Evolutionary conservation across 2,888 invertebrate genomes (phyloP).

Genomic region (Luperina nickerlii): DNA sequence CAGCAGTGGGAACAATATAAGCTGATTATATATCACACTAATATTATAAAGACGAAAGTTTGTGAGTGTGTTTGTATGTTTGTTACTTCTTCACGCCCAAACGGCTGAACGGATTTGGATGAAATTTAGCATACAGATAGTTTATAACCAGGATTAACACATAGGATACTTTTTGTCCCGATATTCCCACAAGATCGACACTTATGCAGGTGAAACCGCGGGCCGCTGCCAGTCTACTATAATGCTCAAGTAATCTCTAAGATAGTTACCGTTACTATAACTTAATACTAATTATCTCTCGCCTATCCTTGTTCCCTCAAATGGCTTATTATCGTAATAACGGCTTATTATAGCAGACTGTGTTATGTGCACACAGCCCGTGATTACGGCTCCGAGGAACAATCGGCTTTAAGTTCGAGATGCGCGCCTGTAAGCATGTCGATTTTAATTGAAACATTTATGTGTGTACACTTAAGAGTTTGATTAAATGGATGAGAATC

Average conservation of each 20-base stretch:
- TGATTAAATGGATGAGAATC: constrained; percentile 7
- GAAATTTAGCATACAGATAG: too few relatives aligned
- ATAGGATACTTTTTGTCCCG: too few relatives aligned
- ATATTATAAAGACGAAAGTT: too few relatives aligned
- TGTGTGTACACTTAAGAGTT: constrained; percentile 8
- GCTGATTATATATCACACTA: too few relatives aligned
- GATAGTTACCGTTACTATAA: constrained; percentile 17
- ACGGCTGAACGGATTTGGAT: too few relatives aligned
- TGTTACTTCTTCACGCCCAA: too few relatives aligned
- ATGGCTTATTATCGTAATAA: constrained; percentile 41
- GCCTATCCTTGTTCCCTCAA: constrained; percentile 26
- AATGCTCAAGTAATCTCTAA: background rate
- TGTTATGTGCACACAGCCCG: background rate
- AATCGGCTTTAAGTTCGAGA: constrained; percentile 26
- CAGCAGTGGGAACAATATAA: too few relatives aligned
- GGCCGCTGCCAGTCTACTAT: too few relatives aligned
- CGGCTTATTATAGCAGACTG: constrained; percentile 42
- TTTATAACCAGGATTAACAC: too few relatives aligned
- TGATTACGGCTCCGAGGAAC: constrained; percentile 21
- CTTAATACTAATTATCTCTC: constrained; percentile 36
- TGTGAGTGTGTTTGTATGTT: too few relatives aligned
- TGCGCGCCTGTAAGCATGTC: constrained; percentile 8
- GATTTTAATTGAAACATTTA: constrained; percentile 29
- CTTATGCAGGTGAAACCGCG: too few relatives aligned
- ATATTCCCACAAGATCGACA: too few relatives aligned